phyloP scores from a whole-genome alignment of 2,113 vertebrate species.

The Pimephales promelas region DNA sequence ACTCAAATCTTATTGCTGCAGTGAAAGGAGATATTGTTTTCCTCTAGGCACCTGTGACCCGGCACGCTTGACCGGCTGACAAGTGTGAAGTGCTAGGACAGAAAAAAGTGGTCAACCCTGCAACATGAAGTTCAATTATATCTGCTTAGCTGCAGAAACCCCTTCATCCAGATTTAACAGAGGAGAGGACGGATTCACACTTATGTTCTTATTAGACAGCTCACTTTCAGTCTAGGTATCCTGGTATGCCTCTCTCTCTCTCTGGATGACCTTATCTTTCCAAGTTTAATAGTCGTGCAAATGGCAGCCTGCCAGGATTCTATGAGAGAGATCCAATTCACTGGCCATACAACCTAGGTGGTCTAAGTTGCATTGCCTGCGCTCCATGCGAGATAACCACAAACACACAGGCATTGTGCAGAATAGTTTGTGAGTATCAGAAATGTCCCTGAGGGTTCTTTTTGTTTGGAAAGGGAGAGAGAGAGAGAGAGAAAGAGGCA shows the following conservation, averaged over 20 bases:
- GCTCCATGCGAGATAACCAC: constrained; percentile 33
- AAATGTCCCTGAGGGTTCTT: constrained; percentile 40
- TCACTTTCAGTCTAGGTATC: constrained; percentile 21
- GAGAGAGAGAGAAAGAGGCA: constrained; percentile 31
- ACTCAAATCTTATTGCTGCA: constrained; percentile 54
- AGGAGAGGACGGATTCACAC: not conserved
- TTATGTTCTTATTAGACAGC: constrained; percentile 22
- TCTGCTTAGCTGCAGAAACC: not conserved
- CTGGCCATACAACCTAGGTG: constrained; percentile 47
- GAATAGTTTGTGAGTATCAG: constrained; percentile 24
- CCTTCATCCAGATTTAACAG: constrained; percentile 2
- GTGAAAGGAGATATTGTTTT: constrained; percentile 63
- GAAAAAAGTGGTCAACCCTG: constrained; percentile 26
- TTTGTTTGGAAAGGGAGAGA: constrained; percentile 32
- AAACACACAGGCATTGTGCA: constrained; percentile 45
- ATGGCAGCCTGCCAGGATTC: constrained; percentile 41
- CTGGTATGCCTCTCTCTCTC: not conserved
- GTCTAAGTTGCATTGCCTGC: constrained; percentile 39
- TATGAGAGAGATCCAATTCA: constrained; percentile 42
- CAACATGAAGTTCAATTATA: not conserved
- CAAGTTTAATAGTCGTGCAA: constrained; percentile 46
- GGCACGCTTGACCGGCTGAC: constrained; percentile 38
- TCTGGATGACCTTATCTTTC: constrained; percentile 56
- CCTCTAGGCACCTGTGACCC: constrained; percentile 58
- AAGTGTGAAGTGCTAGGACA: constrained; percentile 5